Base-by-base conservation (phyloP, 2,797 vertebrate genomes). In the Acanthurus leucopareius region DNA sequence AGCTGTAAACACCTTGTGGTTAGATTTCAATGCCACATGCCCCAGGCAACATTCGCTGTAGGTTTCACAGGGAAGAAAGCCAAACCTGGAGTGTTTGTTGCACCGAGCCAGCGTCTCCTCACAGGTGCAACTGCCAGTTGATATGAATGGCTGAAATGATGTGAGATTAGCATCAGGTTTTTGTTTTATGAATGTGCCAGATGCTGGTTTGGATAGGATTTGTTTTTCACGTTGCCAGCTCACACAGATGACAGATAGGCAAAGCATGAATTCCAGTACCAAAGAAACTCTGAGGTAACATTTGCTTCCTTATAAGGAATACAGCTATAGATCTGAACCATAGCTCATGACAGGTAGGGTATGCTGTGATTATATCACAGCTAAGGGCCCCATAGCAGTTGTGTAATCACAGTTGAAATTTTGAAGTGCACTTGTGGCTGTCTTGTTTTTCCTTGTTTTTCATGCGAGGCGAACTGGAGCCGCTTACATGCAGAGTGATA, bases 21-120 rank as follows among this genome's bases (percentile, higher is more conserved):
- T 53, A 51, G 51, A 58, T 73, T 45, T 61, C 32, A 52, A 0
- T 48, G 22, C 73, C 38, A 51, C 10, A 28, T 48, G 58, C 71
- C 40, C 15, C n/a, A 38, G 61, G 79, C 68, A 71, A 19, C 57
- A 3, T 59, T 47, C 58, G 10, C 49, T 51, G n/a, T 62, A 6
- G 54, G 28, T 49, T 67, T 14, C 35, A 42, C 17, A 32, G 17
- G 45, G 22, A 58, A n/a, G 42, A 19, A n/a, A 48, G 65, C 62
- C 62, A 80, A 72, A 38, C 40, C 45, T 45, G n/a, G 69, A 74
- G 64, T 62, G 59, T 77, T 62, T 61, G 65, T 47, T 53, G 48
- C 52, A 67, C 32, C 28, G 17, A 76, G 64, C 73, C 51, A 65
- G 25, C 11, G 5, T 74, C 63, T 71, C 72, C 66, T 59, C 54